A percentile compares a stretch with the other conserved stretches of the same genome.
These are phyloP conservation scores for Epistrophe grossulariae DNA, from an alignment of 2,888 invertebrate genomes.

Conservation along the genomic window DNA sequence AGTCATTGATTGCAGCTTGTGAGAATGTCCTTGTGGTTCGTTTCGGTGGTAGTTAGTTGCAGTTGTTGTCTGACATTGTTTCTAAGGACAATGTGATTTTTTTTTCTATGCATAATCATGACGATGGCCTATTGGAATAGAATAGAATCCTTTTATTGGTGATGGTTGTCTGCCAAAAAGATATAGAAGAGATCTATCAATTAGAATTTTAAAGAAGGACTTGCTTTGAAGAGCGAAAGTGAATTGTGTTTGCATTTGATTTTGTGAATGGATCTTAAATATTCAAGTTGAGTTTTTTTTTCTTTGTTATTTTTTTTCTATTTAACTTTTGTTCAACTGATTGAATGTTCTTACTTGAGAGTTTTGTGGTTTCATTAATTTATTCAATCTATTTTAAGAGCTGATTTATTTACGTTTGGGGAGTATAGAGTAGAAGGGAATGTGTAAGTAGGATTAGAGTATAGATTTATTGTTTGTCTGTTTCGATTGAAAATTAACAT, in stretches of 20 bases:
- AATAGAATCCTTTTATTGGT: slow-evolving; percentile 35
- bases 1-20: slow-evolving; percentile 69
- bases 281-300: slow-evolving; percentile 45
- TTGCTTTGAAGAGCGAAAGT: slow-evolving; percentile 46
- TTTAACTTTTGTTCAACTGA: slow-evolving; percentile 1
- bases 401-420: not conserved
- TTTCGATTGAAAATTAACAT: not conserved
- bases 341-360: slow-evolving; percentile 14
- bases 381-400: slow-evolving; percentile 33
- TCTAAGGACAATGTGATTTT: slow-evolving; percentile 22
- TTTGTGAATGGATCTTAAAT: slow-evolving; percentile 40
- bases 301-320: not conserved
- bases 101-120: slow-evolving; percentile 9
- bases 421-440: not conserved
- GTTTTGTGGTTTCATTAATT: slow-evolving; percentile 47
- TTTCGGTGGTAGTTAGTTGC: slow-evolving; percentile 60
- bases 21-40: slow-evolving; percentile 61
- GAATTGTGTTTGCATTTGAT: slow-evolving; percentile 62
- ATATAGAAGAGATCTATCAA: slow-evolving; percentile 53
- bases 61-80: slow-evolving; percentile 61
- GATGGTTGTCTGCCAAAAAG: slow-evolving; percentile 11
- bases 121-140: slow-evolving; percentile 37
- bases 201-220: slow-evolving; percentile 38
- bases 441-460: not conserved
- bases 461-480: not conserved